phyloP scores from a whole-genome alignment of 2,797 vertebrate genomes.

The Urocyon cinereoargenteus region DNA sequence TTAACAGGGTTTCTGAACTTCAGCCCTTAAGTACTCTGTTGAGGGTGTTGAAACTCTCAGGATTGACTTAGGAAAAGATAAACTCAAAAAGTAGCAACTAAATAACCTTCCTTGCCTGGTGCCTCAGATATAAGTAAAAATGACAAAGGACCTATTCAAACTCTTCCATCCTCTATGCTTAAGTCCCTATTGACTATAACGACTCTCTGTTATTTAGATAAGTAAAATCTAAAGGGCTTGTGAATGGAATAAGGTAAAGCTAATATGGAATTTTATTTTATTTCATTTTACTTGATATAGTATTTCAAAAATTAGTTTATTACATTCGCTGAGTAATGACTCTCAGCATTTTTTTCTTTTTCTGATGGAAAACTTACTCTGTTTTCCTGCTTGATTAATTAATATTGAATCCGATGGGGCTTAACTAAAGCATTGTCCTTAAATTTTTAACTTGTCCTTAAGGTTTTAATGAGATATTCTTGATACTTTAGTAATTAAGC shows the following conservation, averaged over 20 bases:
- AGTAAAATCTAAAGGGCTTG: background rate
- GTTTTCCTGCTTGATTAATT: conserved; percentile 49
- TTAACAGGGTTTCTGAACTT: conserved; percentile 45
- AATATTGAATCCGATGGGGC: background rate
- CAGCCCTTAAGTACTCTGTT: background rate
- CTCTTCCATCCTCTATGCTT: background rate
- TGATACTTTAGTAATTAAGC: background rate
- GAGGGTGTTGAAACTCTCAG: conserved; percentile 45
- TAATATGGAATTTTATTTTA: background rate
- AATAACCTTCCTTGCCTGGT: background rate
- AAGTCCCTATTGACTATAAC: background rate
- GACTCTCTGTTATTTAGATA: background rate
- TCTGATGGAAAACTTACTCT: background rate
- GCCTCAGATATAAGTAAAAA: conserved; percentile 34
- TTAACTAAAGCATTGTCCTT: conserved; percentile 14
- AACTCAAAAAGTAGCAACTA: conserved; percentile 51
- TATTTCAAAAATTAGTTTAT: conserved; percentile 27
- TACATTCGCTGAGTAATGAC: background rate
- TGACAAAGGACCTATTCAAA: background rate
- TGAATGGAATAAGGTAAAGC: background rate
- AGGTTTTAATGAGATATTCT: conserved; percentile 31
- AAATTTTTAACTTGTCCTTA: background rate
- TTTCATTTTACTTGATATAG: background rate
- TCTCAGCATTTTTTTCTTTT: background rate
- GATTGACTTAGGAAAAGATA: conserved; percentile 64